These are phyloP conservation scores for Patiria miniata DNA, from an alignment of 35 echinoderm and acorn worm genomes.

Conservation along the genomic window DNA sequence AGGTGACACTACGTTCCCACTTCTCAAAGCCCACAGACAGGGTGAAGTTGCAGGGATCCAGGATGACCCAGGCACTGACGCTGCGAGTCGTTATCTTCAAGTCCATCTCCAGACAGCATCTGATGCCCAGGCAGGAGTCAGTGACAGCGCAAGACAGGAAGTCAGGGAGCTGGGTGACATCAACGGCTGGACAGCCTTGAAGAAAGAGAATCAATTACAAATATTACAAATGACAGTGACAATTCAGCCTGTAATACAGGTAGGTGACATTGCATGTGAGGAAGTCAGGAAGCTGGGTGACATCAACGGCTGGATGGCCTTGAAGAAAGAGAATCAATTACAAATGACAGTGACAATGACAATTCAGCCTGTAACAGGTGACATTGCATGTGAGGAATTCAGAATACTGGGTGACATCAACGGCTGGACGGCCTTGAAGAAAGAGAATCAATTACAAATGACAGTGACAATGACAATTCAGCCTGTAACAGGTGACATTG, in stretches of 20 bases:
- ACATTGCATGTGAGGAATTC: neutral
- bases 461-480: too few species aligned
- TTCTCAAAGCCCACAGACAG: constrained; percentile 24
- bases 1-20: constrained; percentile 2
- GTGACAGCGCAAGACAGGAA: neutral
- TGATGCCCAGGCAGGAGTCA: constrained; percentile 6
- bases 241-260: neutral
- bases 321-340: neutral
- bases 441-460: too few species aligned
- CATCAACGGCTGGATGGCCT: neutral
- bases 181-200: neutral
- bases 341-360: too few species aligned
- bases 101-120: constrained; percentile 21
- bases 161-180: neutral
- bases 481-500: too few species aligned
- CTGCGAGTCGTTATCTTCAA: neutral
- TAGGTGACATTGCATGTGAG: too few species aligned
- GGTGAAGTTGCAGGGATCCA: constrained; percentile 24
- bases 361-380: neutral
- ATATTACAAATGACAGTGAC: neutral
- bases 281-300: neutral
- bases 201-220: neutral
- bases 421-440: neutral
- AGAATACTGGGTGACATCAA: neutral
- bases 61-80: constrained; percentile 3